These are phyloP conservation scores for Furnarius figulus DNA, from an alignment of 2,113 vertebrate genomes.

Conservation along the genomic window DNA sequence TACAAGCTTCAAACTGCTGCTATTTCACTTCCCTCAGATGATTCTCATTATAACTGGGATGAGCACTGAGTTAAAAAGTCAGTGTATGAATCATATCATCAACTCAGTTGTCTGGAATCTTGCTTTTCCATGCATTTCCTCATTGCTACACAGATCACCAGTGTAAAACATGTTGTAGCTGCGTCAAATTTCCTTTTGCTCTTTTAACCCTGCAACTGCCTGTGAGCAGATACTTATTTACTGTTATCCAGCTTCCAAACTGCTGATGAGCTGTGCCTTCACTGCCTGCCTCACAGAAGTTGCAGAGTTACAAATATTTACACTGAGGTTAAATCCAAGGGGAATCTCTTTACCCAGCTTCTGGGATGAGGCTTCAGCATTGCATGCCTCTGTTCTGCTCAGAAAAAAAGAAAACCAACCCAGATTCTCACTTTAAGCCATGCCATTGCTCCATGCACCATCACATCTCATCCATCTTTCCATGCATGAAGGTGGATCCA, in stretches of 20 bases:
- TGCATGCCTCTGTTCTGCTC: neutral
- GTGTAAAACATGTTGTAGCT: neutral
- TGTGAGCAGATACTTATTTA: neutral
- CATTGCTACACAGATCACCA: neutral
- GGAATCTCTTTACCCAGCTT: neutral
- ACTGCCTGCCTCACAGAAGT: neutral
- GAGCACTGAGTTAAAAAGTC: neutral
- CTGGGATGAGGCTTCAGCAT: neutral
- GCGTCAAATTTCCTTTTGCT: neutral
- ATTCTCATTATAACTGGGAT: conserved; percentile 11
- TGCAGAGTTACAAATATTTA: neutral
- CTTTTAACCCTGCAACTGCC: neutral
- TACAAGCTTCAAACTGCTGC: neutral
- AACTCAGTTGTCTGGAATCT: conserved; percentile 1
- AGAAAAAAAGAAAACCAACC: neutral
- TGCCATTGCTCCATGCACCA: neutral
- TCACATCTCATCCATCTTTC: neutral
- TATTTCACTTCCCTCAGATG: conserved; percentile 9
- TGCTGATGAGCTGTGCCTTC: neutral
- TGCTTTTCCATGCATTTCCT: conserved; percentile 8
- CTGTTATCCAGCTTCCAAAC: neutral
- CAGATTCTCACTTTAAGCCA: neutral
- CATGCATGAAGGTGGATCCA: neutral
- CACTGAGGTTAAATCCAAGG: neutral
- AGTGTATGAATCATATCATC: neutral